Evolutionary conservation across 1,140 invertebrate species (phyloP).

Genomic region (Littorina saxatilis): DNA sequence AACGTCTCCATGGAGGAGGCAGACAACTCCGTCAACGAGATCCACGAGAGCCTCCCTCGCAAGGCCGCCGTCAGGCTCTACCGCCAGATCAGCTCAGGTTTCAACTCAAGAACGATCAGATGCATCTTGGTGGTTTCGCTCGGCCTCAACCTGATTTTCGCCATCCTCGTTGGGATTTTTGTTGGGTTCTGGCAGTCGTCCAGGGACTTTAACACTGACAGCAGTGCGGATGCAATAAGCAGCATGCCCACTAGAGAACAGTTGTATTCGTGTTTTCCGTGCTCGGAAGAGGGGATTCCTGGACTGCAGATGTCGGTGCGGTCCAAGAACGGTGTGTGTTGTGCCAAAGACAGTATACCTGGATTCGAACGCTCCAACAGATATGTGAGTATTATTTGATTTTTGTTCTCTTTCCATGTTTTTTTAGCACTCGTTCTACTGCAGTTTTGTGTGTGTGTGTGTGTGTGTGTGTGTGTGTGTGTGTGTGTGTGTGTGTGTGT

Average conservation of each 20-base stretch:
- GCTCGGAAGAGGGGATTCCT: slow-evolving; percentile 19
- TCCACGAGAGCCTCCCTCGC: slow-evolving; percentile 15
- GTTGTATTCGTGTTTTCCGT: slow-evolving; percentile 17
- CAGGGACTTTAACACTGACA: not conserved
- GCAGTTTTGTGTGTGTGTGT: too few species aligned
- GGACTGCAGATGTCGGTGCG: not conserved
- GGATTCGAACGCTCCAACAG: slow-evolving; percentile 21
- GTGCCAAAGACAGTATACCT: slow-evolving; percentile 13
- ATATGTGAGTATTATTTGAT: slow-evolving; percentile 1
- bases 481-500: slow-evolving; percentile 18
- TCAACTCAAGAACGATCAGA: slow-evolving; percentile 34
- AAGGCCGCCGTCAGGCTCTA: slow-evolving; percentile 29
- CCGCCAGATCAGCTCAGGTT: slow-evolving; percentile 29
- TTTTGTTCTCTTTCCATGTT: not conserved
- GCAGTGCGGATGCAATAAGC: not conserved
- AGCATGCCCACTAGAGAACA: not conserved
- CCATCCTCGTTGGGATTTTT: slow-evolving; percentile 18
- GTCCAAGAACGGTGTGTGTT: slow-evolving; percentile 27
- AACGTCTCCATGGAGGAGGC: slow-evolving; percentile 30
- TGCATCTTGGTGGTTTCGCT: slow-evolving; percentile 34
- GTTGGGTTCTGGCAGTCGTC: slow-evolving; percentile 35
- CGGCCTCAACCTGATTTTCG: slow-evolving; percentile 17
- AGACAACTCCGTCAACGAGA: slow-evolving; percentile 35
- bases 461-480: not conserved
- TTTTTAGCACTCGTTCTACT: too few species aligned